Evolutionary conservation across 2,888 invertebrate genomes (phyloP), one percentile per base, ranked within the genome.

Genomic region (Harpagoxenus sublaevis): DNA sequence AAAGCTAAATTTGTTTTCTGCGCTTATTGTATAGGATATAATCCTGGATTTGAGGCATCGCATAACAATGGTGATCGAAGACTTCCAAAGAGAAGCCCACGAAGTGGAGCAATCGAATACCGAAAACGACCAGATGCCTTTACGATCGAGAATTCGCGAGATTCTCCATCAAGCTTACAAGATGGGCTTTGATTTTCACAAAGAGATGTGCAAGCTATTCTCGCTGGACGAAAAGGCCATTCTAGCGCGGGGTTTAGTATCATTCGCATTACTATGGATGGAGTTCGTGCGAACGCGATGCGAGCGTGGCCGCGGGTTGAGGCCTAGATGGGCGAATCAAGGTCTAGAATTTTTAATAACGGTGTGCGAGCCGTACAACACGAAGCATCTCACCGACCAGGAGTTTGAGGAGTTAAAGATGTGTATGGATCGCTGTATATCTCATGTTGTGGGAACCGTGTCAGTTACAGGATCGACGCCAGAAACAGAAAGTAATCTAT

Each of bases 251-350:
- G 96, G 96, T 84, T 96, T 98, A 91, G 96, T 97, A 6, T 95
- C 96, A 55, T 97, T 98, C 94, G 97, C 97, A 12, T 96, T 96
- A 90, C 96, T 98, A 93, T 99, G 99, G 99, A 98, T 99, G 98
- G 96, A 96, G 83, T 99, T 99, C 94, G 98, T 98, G 1, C 96
- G 97, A 88, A 97, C 97, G 92, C 96, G 98, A 23, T 99, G 98
- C 94, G 98, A 99, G 93, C 95, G 97, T 0, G 98, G 98, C 0
- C 96, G 98, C 6, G 98, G 98, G 0, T 96, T 97, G 89, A 95
- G 98, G 35, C 98, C 98, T 0, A 95, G 98, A 93, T 99, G 98
- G 98, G 98, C 98, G 3, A 97, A 97, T 93, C 98, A 98, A 93
- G 98, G 99, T 0, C 94, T 99, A 77, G 98, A 99, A 92, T 99